Conservation (phyloP, 2,888 invertebrate genomes). For the Nezara viridula region DNA sequence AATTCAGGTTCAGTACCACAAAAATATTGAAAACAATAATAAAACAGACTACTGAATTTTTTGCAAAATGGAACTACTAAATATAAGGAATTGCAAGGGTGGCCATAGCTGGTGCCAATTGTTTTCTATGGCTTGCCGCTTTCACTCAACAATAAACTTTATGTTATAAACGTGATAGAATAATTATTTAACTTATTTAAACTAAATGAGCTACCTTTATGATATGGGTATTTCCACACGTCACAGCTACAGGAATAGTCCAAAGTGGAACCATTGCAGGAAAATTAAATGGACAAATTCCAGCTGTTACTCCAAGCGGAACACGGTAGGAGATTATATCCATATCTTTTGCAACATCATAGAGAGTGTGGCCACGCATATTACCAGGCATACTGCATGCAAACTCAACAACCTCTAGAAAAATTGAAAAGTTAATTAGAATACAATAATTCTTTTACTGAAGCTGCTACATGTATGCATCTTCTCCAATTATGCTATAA, state of each 20-base stretch:
- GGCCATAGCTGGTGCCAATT: no score
- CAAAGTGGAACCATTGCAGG: conserved; percentile 99
- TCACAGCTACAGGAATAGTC: conserved; percentile 89
- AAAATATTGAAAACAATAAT: no score
- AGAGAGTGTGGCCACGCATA: conserved; percentile 92
- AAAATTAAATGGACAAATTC: conserved; percentile 98
- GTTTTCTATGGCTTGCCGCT: no score
- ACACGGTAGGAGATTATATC: conserved; percentile 93
- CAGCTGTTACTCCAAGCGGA: conserved; percentile 94
- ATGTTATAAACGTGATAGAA: not conserved
- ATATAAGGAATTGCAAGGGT: no score
- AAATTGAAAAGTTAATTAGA: not conserved
- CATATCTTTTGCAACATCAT: conserved; percentile 93
- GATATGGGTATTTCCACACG: conserved; percentile 95
- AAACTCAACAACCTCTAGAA: conserved; percentile 94
- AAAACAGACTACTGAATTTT: no score
- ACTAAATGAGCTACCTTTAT: conserved; percentile 74
- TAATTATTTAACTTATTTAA: not conserved
- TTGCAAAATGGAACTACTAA: no score
- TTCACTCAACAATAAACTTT: no score
- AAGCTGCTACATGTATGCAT: not conserved
- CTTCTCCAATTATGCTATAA: not conserved
- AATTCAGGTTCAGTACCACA: no score
- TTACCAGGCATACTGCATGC: conserved; percentile 93
- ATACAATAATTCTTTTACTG: not conserved